Percentiles rank a stretch among this genome's conserved stretches.
phyloP scores from a whole-genome alignment of 1,140 invertebrate species.

The Lucilia cuprina region DNA sequence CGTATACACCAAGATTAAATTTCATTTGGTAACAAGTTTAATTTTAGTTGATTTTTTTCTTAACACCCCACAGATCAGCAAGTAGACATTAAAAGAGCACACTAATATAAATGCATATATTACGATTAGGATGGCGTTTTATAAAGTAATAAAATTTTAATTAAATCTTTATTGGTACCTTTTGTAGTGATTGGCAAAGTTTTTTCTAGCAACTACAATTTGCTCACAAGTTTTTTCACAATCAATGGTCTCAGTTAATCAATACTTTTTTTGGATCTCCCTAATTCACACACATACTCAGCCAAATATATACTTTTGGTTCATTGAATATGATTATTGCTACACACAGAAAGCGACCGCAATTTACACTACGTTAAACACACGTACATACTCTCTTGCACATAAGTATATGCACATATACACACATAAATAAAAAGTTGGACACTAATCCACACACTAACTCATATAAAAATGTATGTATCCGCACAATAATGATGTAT shows the following conservation, averaged over 20 bases:
- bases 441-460: neutral
- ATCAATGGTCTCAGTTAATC: no score
- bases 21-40: neutral
- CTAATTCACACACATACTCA: no score
- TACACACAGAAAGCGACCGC: neutral
- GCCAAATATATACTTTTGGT: neutral
- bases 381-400: neutral
- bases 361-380: slow-evolving; percentile 10
- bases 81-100: no score
- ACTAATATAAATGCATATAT: no score
- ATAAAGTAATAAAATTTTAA: no score
- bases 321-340: slow-evolving; percentile 13
- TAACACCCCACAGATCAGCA: no score
- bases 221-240: no score
- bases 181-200: no score
- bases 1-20: slow-evolving; percentile 6
- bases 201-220: no score
- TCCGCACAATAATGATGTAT: neutral
- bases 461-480: neutral
- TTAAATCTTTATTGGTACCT: no score
- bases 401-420: neutral
- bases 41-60: neutral
- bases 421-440: neutral
- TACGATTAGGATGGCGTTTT: no score
- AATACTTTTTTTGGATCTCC: no score